Evolutionary conservation across 2,113 vertebrate species (phyloP).

Genomic region (Grammomys dolichurus): DNA sequence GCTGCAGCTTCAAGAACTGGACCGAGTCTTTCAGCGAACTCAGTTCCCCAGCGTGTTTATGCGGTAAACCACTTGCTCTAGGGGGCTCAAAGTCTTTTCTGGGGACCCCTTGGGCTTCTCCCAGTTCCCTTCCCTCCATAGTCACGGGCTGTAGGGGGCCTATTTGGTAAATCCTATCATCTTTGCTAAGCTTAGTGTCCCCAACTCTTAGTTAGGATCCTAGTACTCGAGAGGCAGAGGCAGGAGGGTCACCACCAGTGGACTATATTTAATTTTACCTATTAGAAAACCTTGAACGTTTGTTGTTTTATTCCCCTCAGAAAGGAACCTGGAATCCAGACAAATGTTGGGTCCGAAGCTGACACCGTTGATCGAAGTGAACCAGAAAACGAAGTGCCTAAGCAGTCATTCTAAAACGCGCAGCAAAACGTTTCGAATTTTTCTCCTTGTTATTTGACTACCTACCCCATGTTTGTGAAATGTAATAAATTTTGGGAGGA

Average conservation of each 20-base stretch:
- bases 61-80: neutral
- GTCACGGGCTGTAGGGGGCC: neutral
- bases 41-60: neutral
- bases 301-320: neutral
- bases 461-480: neutral
- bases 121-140: neutral
- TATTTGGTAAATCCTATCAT: neutral
- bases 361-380: neutral
- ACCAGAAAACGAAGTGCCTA: neutral
- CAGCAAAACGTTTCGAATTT: neutral
- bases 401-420: neutral
- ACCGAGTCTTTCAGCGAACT: neutral
- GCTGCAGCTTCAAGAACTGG: neutral
- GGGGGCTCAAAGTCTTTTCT: neutral
- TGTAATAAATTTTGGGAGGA: neutral
- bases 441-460: neutral
- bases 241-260: neutral
- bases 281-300: neutral
- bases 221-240: neutral
- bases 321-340: neutral
- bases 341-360: neutral
- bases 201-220: neutral
- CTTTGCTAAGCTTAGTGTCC: neutral
- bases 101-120: neutral
- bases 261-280: neutral